Base-by-base conservation (phyloP, 2,888 invertebrate species). In the Philereme vetulata region DNA sequence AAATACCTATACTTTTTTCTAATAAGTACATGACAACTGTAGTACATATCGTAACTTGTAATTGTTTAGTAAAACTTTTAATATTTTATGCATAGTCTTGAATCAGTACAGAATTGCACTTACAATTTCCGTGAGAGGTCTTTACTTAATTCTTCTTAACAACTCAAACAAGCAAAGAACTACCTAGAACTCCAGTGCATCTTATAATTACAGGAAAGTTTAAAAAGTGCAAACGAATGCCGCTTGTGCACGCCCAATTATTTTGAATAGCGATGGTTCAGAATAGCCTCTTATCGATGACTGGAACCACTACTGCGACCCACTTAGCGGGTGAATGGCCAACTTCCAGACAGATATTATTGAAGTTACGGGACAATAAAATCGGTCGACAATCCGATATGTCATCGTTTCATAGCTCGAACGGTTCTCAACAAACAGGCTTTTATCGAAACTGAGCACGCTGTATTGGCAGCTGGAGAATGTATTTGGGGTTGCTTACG, bases 391-490 rank as follows among this genome's bases (percentile, higher is more conserved):
- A 10, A 50, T 50, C 50, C n/a, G 48, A n/a, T 48, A 50, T 50
- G 50, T 44, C 38, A 56, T 50, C 45, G 38, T 33, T 50, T 56
- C 9, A 49, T 10, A 11, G 10, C 44, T 56, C 36, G 45, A 50
- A 32, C 50, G 33, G 36, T 7, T 49, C 4, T 42, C 33, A 43
- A 47, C 40, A 40, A 46, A 10, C 34, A 35, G 35, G 35, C 10
- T 55, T 43, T n/a, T 32, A 54, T 43, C 11, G 21, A 7, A 40
- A 33, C 34, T 42, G 42, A 21, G 21, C 21, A 21, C 21, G 21
- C 21, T 21, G 21, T 21, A 21, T 21, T 21, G 21, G 21, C 21
- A 21, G 2, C 21, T 21, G 21, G 21, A n/a, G n/a, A 21, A 21
- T 21, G 21, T 21, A 21, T 21, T 21, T 21, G 21, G 21, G 21